Percentiles rank a stretch among this genome's conserved stretches.
Conservation (phyloP, 2,888 invertebrate species). For the Leucophora obtusa region DNA sequence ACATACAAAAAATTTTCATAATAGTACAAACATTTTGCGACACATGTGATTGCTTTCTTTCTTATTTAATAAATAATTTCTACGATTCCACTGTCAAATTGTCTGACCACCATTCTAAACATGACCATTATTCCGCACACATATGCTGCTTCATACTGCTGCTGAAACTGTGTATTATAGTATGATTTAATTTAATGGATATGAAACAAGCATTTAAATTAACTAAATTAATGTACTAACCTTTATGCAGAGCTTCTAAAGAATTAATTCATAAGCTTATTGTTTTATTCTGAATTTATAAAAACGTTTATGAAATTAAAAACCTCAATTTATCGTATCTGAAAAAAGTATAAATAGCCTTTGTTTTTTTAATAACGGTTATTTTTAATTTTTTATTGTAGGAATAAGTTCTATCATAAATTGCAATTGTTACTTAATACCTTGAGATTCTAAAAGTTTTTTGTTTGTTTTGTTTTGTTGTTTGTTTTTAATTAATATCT, state of each 20-base stretch:
- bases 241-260: slow-evolving; percentile 3
- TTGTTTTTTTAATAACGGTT: too few relatives aligned
- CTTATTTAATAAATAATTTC: not conserved
- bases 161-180: slow-evolving; percentile 13
- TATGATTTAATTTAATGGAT: slow-evolving; percentile 29
- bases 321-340: too few relatives aligned
- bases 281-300: too few relatives aligned
- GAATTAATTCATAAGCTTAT: not conserved
- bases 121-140: not conserved
- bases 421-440: too few relatives aligned
- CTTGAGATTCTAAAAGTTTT: too few relatives aligned
- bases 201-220: slow-evolving; percentile 32
- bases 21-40: slow-evolving; percentile 9
- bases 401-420: too few relatives aligned
- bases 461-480: too few relatives aligned
- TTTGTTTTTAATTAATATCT: too few relatives aligned
- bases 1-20: not conserved
- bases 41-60: slow-evolving; percentile 28
- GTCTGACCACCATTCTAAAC: not conserved
- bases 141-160: slow-evolving; percentile 9
- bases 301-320: too few relatives aligned
- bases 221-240: slow-evolving; percentile 11
- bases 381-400: too few relatives aligned
- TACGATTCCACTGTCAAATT: not conserved
- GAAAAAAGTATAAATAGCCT: too few relatives aligned